Evolutionary conservation across 2,888 invertebrate species (phyloP), one percentile per base, ranked within the genome.

Genomic region (Galerucella nymphaeae): DNA sequence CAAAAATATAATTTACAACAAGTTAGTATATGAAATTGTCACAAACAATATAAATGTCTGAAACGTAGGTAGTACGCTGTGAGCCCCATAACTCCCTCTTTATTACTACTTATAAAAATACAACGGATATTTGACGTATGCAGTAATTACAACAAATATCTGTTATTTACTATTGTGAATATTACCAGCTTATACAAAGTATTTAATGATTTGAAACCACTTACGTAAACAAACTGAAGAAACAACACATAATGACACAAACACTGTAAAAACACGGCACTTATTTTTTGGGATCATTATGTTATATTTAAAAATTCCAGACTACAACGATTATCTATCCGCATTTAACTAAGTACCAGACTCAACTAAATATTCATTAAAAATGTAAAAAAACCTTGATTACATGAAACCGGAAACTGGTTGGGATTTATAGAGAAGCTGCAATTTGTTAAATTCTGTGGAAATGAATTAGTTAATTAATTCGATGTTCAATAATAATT

Each of bases 331-430:
- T 50, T 16, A n/a, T 50, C 10, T 20, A 20, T 23, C 20, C 10
- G 30, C 11, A 30, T 30, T 30, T 30, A 8, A 38, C 30, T 38
- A 38, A 9, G 58, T 11, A 58, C 23, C 16, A 58, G 58, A 3
- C 10, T 14, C 23, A 58, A 23, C 14, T 14, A 30, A 58, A n/a
- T 58, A 58, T 58, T 61, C 61, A 41, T 38, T 61, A n/a, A 61
- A 41, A 61, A 23, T 38, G 9, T 6, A 59, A 23, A 58, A 61
- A 61, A 61, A 61, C 61, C 61, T 61, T 61, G 61, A 61, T 61
- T 61, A 61, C 11, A 38, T 10, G n/a, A 10, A 38, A 61, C 61
- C 38, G 61, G 61, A 61, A 61, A 61, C 41, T 38, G 58, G 55
- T 55, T 38, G 30, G 30, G 18, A 59, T 59, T 30, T 23, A 30